Conservation (phyloP, 2,797 vertebrate genomes). For the Ptychadena robeensis region DNA sequence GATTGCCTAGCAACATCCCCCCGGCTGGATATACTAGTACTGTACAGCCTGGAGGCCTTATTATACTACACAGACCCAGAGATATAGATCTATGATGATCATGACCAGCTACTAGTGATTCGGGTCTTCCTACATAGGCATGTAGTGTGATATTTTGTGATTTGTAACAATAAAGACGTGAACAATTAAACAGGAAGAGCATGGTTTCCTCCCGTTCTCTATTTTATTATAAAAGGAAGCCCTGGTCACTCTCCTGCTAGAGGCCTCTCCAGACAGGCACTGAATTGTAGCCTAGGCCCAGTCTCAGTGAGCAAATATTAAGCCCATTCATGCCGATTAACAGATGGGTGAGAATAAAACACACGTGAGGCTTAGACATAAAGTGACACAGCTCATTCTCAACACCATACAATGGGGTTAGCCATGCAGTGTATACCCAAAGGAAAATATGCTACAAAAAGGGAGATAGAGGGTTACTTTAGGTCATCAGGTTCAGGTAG, state of each 20-base stretch:
- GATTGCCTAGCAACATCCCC: constrained; percentile 10
- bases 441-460: not conserved
- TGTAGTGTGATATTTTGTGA: constrained; percentile 18
- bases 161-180: constrained; percentile 47
- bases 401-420: constrained; percentile 20
- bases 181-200: constrained; percentile 61
- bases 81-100: not conserved
- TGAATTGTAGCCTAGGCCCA: constrained; percentile 14
- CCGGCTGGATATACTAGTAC: not conserved
- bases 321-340: constrained; percentile 9
- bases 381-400: constrained; percentile 24
- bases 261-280: constrained; percentile 17
- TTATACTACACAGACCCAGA: not conserved
- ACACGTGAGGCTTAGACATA: not conserved
- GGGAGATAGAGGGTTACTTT: not conserved
- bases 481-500: not conserved
- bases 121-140: not conserved
- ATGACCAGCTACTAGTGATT: not conserved
- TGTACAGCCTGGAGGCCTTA: not conserved
- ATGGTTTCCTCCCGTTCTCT: constrained; percentile 53
- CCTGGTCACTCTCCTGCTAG: constrained; percentile 36
- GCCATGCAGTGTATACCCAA: not conserved
- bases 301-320: constrained; percentile 18
- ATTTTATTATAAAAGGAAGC: constrained; percentile 55
- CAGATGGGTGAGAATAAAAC: constrained; percentile 25